Conservation (phyloP, 2,113 vertebrate species). For the Pitta sordida region DNA sequence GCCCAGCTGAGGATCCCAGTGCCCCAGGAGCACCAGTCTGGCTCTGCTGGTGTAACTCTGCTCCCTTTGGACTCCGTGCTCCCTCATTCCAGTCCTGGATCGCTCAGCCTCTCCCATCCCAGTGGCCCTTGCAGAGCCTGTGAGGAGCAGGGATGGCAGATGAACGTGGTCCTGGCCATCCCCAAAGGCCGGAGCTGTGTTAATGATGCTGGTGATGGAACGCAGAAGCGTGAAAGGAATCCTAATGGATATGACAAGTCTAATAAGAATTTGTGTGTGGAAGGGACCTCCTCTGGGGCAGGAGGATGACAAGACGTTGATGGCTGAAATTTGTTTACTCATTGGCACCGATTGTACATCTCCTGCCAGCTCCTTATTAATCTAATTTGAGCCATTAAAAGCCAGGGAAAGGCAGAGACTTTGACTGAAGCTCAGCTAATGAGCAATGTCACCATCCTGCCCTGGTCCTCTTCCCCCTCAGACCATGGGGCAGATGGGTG, state of each 20-base stretch:
- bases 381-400: conserved; percentile 78
- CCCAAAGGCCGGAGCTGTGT: conserved; percentile 70
- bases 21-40: accelerated
- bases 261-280: conserved; percentile 93
- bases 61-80: neutral
- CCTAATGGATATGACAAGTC: conserved; percentile 97
- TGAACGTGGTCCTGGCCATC: conserved; percentile 55
- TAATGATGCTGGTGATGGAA: conserved; percentile 86
- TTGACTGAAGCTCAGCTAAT: conserved; percentile 57
- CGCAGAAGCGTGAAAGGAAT: conserved; percentile 91
- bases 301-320: conserved; percentile 81
- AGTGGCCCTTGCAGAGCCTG: neutral
- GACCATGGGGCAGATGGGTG: neutral
- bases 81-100: neutral
- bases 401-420: conserved; percentile 32
- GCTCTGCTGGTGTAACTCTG: too few species aligned
- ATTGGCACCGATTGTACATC: conserved; percentile 65
- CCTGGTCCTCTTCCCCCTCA: neutral
- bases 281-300: conserved; percentile 83
- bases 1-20: neutral
- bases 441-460: conserved; percentile 57
- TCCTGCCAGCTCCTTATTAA: conserved; percentile 78
- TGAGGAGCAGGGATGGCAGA: conserved; percentile 25
- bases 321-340: conserved; percentile 81
- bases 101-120: neutral